Evolutionary conservation across 2,797 vertebrate species (phyloP).

Genomic region (Siniperca undulata): DNA sequence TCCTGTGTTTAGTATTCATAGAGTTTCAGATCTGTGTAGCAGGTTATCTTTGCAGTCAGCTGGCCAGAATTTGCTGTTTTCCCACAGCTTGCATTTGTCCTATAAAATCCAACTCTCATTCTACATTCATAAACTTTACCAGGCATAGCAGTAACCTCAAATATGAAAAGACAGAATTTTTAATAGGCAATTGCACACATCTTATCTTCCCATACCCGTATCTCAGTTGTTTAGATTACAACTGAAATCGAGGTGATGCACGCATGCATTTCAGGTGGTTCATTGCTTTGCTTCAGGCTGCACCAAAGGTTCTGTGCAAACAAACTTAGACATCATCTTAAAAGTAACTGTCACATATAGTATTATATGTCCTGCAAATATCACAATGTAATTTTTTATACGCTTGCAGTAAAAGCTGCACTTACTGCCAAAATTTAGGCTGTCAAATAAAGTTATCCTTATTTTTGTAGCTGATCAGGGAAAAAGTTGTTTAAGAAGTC

Average conservation of each 20-base stretch:
- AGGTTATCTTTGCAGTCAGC: constrained; percentile 18
- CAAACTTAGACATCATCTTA: neutral
- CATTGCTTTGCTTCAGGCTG: neutral
- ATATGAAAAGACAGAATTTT: neutral
- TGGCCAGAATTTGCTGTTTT: constrained; percentile 6
- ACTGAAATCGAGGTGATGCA: neutral
- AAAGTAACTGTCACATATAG: neutral
- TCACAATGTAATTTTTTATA: constrained; percentile 12
- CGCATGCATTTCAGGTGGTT: too few relatives aligned
- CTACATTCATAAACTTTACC: neutral
- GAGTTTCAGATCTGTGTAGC: constrained; percentile 9
- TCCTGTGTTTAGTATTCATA: constrained; percentile 34
- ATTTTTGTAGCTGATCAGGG: neutral
- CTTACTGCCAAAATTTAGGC: neutral
- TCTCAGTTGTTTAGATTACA: neutral
- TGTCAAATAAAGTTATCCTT: neutral
- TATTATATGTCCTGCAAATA: neutral
- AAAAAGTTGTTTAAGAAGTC: neutral
- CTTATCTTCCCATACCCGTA: neutral
- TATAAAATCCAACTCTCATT: neutral
- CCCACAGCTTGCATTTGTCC: constrained; percentile 10
- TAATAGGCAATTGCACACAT: neutral
- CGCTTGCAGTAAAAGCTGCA: neutral
- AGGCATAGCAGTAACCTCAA: neutral
- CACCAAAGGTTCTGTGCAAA: neutral